A percentile compares a stretch with the other conserved stretches of the same genome.
Conservation (phyloP, 2,888 invertebrate genomes). For the Calliopum simillimum region DNA sequence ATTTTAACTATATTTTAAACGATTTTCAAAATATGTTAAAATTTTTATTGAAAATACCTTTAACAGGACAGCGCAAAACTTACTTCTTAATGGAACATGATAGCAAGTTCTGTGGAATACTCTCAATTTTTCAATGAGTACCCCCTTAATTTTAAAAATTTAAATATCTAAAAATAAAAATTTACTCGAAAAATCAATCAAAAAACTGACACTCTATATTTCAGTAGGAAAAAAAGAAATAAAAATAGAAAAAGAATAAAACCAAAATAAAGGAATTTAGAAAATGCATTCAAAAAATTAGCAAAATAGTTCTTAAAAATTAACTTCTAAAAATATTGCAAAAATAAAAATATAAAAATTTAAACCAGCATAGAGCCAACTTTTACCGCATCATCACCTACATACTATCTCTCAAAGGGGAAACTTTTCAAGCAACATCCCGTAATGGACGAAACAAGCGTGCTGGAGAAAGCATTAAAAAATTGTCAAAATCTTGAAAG, state of each 20-base stretch:
- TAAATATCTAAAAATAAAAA: not conserved
- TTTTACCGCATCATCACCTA: slow-evolving; percentile 4
- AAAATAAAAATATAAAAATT: slow-evolving; percentile 24
- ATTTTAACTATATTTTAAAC: too few species aligned
- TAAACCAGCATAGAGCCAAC: not conserved
- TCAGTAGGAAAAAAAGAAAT: too few species aligned
- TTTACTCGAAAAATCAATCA: slow-evolving; percentile 15
- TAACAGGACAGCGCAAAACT: too few species aligned
- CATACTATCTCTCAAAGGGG: not conserved
- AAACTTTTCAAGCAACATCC: not conserved
- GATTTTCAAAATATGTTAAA: too few species aligned
- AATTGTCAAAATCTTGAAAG: slow-evolving; percentile 48
- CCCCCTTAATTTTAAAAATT: not conserved
- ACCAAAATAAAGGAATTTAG: not conserved
- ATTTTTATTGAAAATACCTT: too few species aligned
- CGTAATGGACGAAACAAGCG: slow-evolving; percentile 49
- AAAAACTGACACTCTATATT: too few species aligned
- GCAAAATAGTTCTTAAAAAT: slow-evolving; percentile 19
- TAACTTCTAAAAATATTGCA: slow-evolving; percentile 24
- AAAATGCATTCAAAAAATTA: slow-evolving; percentile 20
- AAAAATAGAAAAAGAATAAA: slow-evolving; percentile 1
- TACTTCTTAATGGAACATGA: too few species aligned
- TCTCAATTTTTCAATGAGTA: too few species aligned
- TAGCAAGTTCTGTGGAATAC: too few species aligned
- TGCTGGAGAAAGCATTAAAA: slow-evolving; percentile 49